A percentile compares a stretch with the other conserved stretches of the same genome.
Conservation (phyloP, 1,140 invertebrate species). For the Dendrolimus kikuchii region DNA sequence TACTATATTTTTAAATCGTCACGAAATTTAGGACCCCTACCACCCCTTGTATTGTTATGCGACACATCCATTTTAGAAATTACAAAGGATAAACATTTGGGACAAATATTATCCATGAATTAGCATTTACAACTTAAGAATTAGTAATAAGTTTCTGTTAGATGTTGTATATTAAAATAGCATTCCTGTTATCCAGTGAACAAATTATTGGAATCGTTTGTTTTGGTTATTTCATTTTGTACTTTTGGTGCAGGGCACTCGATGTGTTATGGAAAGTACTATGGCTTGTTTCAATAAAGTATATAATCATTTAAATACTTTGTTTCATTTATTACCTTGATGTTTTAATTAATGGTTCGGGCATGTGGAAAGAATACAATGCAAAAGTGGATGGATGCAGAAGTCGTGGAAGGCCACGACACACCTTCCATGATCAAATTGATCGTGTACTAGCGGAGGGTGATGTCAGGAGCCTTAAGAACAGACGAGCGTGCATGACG, state of each 20-base stretch:
- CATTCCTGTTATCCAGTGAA: conserved; percentile 30
- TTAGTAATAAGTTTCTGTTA: neutral
- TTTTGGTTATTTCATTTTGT: conserved; percentile 16
- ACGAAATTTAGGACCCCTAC: too few species aligned
- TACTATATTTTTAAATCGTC: too few species aligned
- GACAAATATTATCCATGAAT: neutral
- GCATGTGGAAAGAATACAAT: conserved; percentile 45
- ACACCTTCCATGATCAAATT: too few species aligned
- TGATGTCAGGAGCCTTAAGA: too few species aligned
- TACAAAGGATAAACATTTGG: conserved; percentile 4
- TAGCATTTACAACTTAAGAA: too few species aligned
- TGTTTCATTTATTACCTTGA: conserved; percentile 47
- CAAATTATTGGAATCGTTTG: conserved; percentile 8
- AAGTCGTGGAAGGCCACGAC: too few species aligned
- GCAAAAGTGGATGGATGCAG: too few species aligned
- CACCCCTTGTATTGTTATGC: too few species aligned
- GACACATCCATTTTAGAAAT: too few species aligned
- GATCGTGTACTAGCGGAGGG: too few species aligned
- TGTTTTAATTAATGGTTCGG: conserved; percentile 36
- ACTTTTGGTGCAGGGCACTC: conserved; percentile 34
- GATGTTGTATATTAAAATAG: conserved; percentile 16
- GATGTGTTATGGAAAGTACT: conserved; percentile 16
- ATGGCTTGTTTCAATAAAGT: conserved; percentile 40
- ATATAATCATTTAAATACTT: neutral
- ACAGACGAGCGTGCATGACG: too few species aligned